phyloP scores from a whole-genome alignment of 1,140 invertebrate genomes.

The Orius laevigatus region DNA sequence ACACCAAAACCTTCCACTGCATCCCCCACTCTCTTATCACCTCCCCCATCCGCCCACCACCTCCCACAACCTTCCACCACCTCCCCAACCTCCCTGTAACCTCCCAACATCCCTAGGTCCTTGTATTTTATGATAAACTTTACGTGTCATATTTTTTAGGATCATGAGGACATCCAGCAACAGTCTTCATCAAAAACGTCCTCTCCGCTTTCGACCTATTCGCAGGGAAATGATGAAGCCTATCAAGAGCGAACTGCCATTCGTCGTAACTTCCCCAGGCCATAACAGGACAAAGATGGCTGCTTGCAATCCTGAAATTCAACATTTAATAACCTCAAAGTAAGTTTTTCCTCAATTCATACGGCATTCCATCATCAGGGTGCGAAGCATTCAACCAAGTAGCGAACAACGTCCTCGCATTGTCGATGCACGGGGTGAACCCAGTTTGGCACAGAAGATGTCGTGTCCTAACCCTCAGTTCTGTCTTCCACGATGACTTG shows the following conservation, averaged over 20 bases:
- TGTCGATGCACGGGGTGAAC: constrained; percentile 48
- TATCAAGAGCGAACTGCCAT: constrained; percentile 59
- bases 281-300: constrained; percentile 58
- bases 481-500: constrained; percentile 20
- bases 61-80: too few relatives aligned
- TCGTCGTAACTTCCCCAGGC: constrained; percentile 56
- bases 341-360: constrained; percentile 2
- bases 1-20: too few relatives aligned
- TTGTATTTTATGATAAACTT: too few relatives aligned
- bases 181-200: constrained; percentile 53
- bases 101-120: too few relatives aligned
- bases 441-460: constrained; percentile 44
- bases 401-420: constrained; percentile 43
- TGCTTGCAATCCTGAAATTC: constrained; percentile 43
- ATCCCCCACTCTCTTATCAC: too few relatives aligned
- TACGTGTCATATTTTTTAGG: constrained; percentile 42
- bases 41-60: too few relatives aligned
- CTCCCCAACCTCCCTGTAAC: too few relatives aligned
- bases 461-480: constrained; percentile 24
- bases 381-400: constrained; percentile 47
- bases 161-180: constrained; percentile 54
- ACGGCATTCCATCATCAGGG: constrained; percentile 58
- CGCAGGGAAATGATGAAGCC: constrained; percentile 51
- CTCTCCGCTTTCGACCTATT: constrained; percentile 48
- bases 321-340: neutral